A percentile compares a stretch with the other conserved stretches of the same genome.
Evolutionary conservation across 2,797 vertebrate genomes (phyloP).

Genomic region (Ibycter americanus): DNA sequence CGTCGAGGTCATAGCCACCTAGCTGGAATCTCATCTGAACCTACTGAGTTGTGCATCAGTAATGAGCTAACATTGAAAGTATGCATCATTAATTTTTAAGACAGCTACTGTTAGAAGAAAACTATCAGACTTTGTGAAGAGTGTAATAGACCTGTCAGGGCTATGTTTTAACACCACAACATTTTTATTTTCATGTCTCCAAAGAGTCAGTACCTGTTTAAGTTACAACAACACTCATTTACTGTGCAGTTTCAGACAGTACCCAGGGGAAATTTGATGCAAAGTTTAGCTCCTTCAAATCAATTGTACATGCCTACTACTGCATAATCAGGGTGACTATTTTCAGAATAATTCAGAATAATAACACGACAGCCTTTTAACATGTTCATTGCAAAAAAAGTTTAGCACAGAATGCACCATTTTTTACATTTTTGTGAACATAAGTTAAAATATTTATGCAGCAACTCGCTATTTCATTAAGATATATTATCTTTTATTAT

Average conservation of each 20-base stretch:
- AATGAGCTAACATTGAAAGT: neutral
- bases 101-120: neutral
- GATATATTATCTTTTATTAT: neutral
- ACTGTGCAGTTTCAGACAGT: constrained; percentile 22
- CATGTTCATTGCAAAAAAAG: neutral
- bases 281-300: constrained; percentile 14
- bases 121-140: neutral
- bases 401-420: neutral
- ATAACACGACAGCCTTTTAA: neutral
- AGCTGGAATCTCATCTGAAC: neutral
- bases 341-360: neutral
- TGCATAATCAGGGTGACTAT: neutral
- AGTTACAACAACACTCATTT: constrained; percentile 19
- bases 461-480: neutral
- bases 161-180: neutral
- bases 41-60: neutral
- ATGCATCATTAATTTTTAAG: constrained; percentile 34
- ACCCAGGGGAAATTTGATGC: constrained; percentile 27
- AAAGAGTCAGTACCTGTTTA: constrained; percentile 19
- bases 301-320: neutral
- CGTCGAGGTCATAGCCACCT: fast-evolving
- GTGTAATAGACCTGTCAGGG: constrained; percentile 14
- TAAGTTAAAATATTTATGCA: neutral
- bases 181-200: constrained; percentile 16
- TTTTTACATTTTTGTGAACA: neutral